phyloP scores from a whole-genome alignment of 1,140 invertebrate genomes.

The Sycophila sp. region DNA sequence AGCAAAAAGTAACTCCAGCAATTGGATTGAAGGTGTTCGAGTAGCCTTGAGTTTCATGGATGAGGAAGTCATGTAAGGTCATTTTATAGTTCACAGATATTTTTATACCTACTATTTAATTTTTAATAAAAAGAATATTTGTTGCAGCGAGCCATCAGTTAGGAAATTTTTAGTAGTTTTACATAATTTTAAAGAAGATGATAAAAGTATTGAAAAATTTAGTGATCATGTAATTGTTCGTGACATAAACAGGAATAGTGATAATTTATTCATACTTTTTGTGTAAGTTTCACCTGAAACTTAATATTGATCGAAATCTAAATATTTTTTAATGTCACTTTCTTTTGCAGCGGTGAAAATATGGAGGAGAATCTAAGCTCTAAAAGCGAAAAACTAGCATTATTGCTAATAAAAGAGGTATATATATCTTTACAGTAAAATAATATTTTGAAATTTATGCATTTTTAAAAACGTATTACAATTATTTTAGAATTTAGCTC shows the following conservation, averaged over 20 bases:
- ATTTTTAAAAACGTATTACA: background rate
- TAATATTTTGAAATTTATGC: background rate
- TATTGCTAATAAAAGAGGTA: constrained; percentile 36
- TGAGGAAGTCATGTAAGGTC: constrained; percentile 42
- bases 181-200: constrained; percentile 43
- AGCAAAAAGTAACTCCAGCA: constrained; percentile 29
- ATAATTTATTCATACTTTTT: constrained; percentile 39
- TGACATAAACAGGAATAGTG: background rate
- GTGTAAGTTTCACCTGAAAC: constrained; percentile 29
- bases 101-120: too few species aligned
- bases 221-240: constrained; percentile 27
- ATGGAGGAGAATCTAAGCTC: background rate
- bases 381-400: constrained; percentile 36
- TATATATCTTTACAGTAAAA: too few species aligned
- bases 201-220: constrained; percentile 38
- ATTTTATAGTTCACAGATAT: too few species aligned
- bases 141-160: too few species aligned
- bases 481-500: constrained; percentile 23
- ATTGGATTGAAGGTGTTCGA: constrained; percentile 47
- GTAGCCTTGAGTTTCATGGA: constrained; percentile 40
- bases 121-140: too few species aligned
- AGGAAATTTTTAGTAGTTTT: constrained; percentile 43
- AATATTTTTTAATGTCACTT: background rate
- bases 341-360: constrained; percentile 40
- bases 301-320: constrained; percentile 27